Evolutionary conservation across 2,888 invertebrate genomes (phyloP).

Genomic region (Digitonthophagus gazella): DNA sequence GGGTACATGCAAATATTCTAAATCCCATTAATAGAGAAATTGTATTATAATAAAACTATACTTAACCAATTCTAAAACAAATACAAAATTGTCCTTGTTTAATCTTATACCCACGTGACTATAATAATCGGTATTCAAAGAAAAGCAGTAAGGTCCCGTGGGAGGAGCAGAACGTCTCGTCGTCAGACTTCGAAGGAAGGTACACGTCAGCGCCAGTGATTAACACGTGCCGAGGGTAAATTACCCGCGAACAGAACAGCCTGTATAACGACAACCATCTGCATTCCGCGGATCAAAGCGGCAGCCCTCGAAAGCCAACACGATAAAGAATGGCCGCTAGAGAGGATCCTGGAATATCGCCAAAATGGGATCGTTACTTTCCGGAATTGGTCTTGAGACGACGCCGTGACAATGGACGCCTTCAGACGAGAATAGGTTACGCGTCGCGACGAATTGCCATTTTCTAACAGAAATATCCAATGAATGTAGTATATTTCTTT

Average conservation of each 20-base stretch:
- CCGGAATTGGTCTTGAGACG: not conserved
- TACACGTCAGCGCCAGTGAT: constrained; percentile 35
- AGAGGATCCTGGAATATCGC: not conserved
- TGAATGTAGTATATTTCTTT: not conserved
- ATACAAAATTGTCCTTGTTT: no score
- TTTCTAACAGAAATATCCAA: not conserved
- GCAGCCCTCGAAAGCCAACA: constrained; percentile 8
- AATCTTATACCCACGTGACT: not conserved
- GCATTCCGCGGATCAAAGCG: constrained; percentile 46
- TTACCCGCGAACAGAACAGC: constrained; percentile 43
- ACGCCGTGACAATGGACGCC: not conserved
- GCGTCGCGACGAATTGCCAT: not conserved
- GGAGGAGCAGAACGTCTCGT: not conserved
- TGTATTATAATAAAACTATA: not conserved
- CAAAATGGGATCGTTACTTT: not conserved
- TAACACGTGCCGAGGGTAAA: constrained; percentile 41
- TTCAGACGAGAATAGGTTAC: not conserved
- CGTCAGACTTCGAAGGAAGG: constrained; percentile 27
- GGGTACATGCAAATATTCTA: not conserved
- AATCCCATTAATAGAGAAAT: no score
- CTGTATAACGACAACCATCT: constrained; percentile 32
- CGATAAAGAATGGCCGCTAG: not conserved
- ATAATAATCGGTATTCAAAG: not conserved
- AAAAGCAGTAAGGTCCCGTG: not conserved
- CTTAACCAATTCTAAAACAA: no score